Conservation (phyloP, 2,797 vertebrate genomes). For the Anabacerthia variegaticeps region DNA sequence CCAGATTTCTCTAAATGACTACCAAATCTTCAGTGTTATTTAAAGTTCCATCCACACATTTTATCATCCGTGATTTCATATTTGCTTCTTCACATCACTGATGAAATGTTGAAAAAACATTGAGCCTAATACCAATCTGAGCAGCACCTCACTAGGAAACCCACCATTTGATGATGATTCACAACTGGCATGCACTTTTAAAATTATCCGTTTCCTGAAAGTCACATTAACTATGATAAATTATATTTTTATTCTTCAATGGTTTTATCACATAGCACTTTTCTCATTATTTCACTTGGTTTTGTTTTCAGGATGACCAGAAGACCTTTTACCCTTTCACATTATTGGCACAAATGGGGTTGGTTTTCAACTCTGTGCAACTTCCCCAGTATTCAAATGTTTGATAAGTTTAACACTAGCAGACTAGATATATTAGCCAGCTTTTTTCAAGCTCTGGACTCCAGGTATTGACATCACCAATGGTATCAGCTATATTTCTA, state of each 20-base stretch:
- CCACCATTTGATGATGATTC: background rate
- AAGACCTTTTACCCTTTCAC: background rate
- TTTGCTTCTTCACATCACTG: background rate
- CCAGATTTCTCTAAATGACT: background rate
- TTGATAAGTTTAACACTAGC: background rate
- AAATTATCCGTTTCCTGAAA: background rate
- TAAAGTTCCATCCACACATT: background rate
- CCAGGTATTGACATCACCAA: background rate
- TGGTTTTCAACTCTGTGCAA: background rate
- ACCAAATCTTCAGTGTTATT: background rate
- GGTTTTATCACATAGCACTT: background rate
- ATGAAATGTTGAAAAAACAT: background rate
- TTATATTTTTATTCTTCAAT: background rate
- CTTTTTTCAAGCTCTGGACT: background rate
- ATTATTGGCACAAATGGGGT: background rate
- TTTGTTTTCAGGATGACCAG: background rate
- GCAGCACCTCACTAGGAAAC: background rate
- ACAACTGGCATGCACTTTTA: background rate
- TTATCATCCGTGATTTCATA: background rate
- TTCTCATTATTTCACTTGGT: background rate
- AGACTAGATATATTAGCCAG: background rate
- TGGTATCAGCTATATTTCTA: background rate
- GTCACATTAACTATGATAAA: background rate
- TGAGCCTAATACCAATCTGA: background rate
- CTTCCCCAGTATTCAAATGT: background rate